These are phyloP conservation scores for Naso thynnoides DNA, from an alignment of 2,797 vertebrate genomes.

Conservation along the genomic window DNA sequence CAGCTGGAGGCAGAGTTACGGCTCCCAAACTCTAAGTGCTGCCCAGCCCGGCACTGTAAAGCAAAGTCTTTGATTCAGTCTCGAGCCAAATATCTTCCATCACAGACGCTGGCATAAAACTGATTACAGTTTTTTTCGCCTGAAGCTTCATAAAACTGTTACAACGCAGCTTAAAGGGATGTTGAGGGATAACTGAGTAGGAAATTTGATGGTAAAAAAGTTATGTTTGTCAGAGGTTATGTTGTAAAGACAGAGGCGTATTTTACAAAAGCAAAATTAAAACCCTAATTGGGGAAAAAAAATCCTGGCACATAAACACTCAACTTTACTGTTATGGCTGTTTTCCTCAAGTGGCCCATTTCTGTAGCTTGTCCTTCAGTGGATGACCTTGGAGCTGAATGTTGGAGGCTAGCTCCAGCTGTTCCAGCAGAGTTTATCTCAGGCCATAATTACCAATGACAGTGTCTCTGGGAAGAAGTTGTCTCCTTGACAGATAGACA, in stretches of 20 bases:
- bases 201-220: slow-evolving; percentile 58
- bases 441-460: slow-evolving; percentile 75
- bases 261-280: slow-evolving; percentile 55
- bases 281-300: slow-evolving; percentile 38
- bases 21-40: slow-evolving; percentile 56
- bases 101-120: slow-evolving; percentile 67
- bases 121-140: slow-evolving; percentile 72
- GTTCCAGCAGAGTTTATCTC: slow-evolving; percentile 75
- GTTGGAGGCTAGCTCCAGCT: slow-evolving; percentile 74
- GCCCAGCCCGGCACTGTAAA: slow-evolving; percentile 57
- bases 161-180: slow-evolving; percentile 66
- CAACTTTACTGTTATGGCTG: slow-evolving; percentile 53
- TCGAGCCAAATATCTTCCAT: slow-evolving; percentile 67
- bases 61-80: slow-evolving; percentile 61
- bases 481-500: slow-evolving; percentile 73
- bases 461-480: slow-evolving; percentile 71
- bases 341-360: slow-evolving; percentile 70
- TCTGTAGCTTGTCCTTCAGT: slow-evolving; percentile 62
- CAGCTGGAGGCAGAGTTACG: slow-evolving; percentile 76
- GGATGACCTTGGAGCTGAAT: slow-evolving; percentile 68
- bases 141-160: slow-evolving; percentile 72
- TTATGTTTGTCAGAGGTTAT: slow-evolving; percentile 60
- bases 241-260: slow-evolving; percentile 49
- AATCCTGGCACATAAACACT: slow-evolving; percentile 27
- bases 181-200: slow-evolving; percentile 54